Conservation (phyloP, 2,113 vertebrate species). For the Meleagris gallopavo region DNA sequence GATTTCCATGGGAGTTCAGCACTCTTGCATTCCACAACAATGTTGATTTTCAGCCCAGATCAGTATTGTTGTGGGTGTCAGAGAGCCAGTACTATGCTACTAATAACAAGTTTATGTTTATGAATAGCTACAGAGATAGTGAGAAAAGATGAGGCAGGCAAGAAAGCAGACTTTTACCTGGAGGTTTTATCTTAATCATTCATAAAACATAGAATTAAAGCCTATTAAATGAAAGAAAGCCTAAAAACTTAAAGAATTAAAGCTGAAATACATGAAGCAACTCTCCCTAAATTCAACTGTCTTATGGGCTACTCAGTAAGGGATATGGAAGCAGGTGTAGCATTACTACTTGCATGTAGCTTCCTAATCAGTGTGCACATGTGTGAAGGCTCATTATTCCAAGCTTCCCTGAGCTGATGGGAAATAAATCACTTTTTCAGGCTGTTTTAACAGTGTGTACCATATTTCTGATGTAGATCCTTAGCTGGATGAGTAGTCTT, state of each 20-base stretch:
- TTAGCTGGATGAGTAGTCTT: background rate
- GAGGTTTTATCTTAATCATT: background rate
- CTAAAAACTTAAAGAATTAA: no score
- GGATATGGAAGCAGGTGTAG: background rate
- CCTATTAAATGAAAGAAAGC: background rate
- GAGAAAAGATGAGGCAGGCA: background rate
- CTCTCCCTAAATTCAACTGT: background rate
- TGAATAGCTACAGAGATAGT: background rate
- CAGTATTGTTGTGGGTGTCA: background rate
- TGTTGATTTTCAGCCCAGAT: background rate
- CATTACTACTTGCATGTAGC: background rate
- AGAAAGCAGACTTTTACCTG: background rate
- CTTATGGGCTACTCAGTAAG: rapidly evolving
- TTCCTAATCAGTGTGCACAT: background rate
- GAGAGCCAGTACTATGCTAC: background rate
- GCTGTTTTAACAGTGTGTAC: background rate
- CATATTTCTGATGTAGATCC: background rate
- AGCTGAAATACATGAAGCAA: background rate
- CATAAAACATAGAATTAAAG: background rate
- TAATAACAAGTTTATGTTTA: background rate
- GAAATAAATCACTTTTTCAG: background rate
- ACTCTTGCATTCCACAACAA: background rate
- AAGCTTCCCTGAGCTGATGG: background rate
- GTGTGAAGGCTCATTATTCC: background rate
- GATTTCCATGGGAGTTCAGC: background rate